phyloP scores from a whole-genome alignment of 2,113 vertebrate genomes.

The Nibea albiflora region DNA sequence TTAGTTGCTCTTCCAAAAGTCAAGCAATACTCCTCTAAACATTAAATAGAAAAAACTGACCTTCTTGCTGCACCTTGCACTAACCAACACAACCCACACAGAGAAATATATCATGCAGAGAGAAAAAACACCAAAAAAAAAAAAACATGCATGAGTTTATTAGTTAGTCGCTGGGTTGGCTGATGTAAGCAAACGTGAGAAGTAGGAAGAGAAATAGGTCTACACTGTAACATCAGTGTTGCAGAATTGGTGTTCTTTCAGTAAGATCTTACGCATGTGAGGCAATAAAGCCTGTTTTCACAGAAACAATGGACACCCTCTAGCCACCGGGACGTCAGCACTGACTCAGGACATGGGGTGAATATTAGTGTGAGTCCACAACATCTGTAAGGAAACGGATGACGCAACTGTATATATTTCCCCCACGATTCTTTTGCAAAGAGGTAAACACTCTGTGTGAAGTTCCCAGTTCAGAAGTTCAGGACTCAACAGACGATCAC shows the following conservation, averaged over 20 bases:
- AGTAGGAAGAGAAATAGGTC: constrained; percentile 3
- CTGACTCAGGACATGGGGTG: constrained; percentile 34
- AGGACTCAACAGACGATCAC: not conserved
- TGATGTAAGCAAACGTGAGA: constrained; percentile 33
- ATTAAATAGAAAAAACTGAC: not conserved
- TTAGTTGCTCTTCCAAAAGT: not conserved
- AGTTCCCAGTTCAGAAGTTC: constrained; percentile 36
- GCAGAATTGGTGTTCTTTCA: constrained; percentile 1
- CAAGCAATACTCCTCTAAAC: not conserved
- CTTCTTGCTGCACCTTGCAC: not conserved
- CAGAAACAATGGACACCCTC: constrained; percentile 37
- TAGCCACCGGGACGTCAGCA: constrained; percentile 22
- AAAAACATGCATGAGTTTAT: not conserved
- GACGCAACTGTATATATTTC: constrained; percentile 42
- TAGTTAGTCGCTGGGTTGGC: constrained; percentile 6
- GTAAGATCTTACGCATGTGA: constrained; percentile 17
- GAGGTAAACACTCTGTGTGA: constrained; percentile 35
- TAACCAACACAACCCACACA: not conserved
- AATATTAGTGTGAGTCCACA: constrained; percentile 35
- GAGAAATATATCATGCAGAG: not conserved
- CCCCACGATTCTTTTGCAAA: not conserved
- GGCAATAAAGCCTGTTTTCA: constrained; percentile 22
- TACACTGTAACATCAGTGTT: constrained; percentile 3
- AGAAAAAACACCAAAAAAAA: no score
- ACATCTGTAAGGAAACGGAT: constrained; percentile 23